Evolutionary conservation across 2,113 vertebrate genomes (phyloP).

Genomic region (Mobula birostris): DNA sequence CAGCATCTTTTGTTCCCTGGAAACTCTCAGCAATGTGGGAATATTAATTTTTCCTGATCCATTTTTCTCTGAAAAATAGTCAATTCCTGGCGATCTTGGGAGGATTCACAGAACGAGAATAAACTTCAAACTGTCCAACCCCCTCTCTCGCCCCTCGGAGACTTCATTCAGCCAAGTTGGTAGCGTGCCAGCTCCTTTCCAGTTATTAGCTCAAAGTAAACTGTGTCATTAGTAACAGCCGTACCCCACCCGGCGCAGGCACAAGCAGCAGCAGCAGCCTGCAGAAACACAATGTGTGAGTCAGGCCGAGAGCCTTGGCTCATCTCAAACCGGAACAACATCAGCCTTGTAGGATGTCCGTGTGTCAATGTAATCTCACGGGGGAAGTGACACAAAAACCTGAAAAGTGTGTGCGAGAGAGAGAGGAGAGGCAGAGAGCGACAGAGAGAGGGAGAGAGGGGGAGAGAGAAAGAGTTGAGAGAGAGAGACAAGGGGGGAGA

Average conservation of each 20-base stretch:
- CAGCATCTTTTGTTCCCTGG: background rate
- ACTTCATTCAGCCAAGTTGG: background rate
- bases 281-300: constrained; percentile 27
- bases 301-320: constrained; percentile 25
- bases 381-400: constrained; percentile 18
- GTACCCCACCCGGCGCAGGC: background rate
- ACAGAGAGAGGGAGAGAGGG: no score
- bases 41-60: background rate
- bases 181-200: constrained; percentile 12
- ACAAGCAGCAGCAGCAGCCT: background rate
- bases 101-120: background rate
- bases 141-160: background rate
- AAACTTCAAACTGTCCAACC: background rate
- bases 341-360: constrained; percentile 28
- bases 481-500: no score
- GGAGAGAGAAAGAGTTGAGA: no score
- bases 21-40: background rate
- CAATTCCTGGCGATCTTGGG: background rate
- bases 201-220: constrained; percentile 27
- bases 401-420: background rate
- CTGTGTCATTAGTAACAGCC: constrained; percentile 2
- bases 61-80: background rate
- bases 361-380: constrained; percentile 36
- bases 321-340: constrained; percentile 21
- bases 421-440: no score